phyloP scores from a whole-genome alignment of 1,140 invertebrate genomes.

The Drosophila ambigua region DNA sequence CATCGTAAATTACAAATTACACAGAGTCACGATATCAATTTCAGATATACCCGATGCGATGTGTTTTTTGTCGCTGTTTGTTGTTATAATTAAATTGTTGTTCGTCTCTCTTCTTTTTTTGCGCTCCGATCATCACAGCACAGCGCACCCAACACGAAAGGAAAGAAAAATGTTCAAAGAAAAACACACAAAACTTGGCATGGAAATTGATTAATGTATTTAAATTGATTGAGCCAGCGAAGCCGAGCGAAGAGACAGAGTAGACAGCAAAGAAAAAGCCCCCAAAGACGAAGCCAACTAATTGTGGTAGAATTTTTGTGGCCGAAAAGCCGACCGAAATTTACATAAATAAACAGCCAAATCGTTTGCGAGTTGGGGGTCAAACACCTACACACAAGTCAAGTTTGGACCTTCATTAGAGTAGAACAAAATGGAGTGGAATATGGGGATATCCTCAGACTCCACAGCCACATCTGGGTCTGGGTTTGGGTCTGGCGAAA shows the following conservation, averaged over 20 bases:
- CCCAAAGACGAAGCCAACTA: slow-evolving; percentile 31
- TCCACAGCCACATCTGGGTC: slow-evolving; percentile 10
- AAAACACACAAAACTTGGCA: slow-evolving; percentile 38
- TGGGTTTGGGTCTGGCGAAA: slow-evolving; percentile 55
- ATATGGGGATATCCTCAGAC: slow-evolving; percentile 1
- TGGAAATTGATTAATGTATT: slow-evolving; percentile 80
- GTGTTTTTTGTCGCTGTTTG: slow-evolving; percentile 60
- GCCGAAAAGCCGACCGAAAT: slow-evolving; percentile 46
- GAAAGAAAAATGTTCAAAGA: slow-evolving; percentile 44
- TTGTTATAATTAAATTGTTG: slow-evolving; percentile 67
- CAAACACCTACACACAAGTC: slow-evolving; percentile 68
- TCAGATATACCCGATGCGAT: slow-evolving; percentile 68
- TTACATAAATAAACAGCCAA: slow-evolving; percentile 61
- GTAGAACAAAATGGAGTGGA: slow-evolving; percentile 9
- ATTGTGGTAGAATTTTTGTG: slow-evolving; percentile 65
- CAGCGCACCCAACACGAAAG: slow-evolving; percentile 30
- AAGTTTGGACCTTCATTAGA: slow-evolving; percentile 68
- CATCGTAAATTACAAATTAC: slow-evolving; percentile 83
- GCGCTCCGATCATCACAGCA: slow-evolving; percentile 10
- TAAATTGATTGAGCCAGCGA: slow-evolving; percentile 63
- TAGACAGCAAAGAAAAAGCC: slow-evolving; percentile 29
- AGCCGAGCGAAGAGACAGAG: slow-evolving; percentile 24
- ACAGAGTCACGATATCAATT: slow-evolving; percentile 82
- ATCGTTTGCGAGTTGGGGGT: slow-evolving; percentile 46
- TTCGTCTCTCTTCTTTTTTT: slow-evolving; percentile 27